Base-by-base conservation (phyloP, 1,140 invertebrate genomes). In the Drosophila saltans region DNA sequence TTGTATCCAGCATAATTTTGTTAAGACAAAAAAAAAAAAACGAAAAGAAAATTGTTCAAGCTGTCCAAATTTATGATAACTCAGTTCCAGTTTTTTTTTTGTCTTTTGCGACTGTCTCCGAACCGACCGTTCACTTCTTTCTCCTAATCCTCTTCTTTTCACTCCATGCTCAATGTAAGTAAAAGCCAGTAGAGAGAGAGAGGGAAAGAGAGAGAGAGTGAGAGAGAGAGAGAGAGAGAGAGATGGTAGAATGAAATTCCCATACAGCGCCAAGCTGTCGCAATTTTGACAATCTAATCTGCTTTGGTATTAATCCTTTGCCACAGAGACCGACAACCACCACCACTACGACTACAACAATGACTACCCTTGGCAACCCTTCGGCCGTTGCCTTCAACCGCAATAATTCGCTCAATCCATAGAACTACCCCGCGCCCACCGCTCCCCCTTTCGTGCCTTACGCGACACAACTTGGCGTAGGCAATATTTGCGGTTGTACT, bases 211-310 rank as follows among this genome's bases (percentile, higher is more conserved):
- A 66, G 56, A 24, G 2, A 4, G 28, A 52, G 43, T 3, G 4
- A 52, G 16, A 45, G 28, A 45, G 11, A 63, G 40, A 43, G 21
- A 10, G 39, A 41, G 33, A 62, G 65, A 10, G 48, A 48, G 52
- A 33, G 57, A 48, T 24, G 11, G n/a, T 60, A 41, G 16, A 21
- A 9, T n/a, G 33, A 52, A 36, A 65, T 74, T 69, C 45, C 66
- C 66, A 70, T 67, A 57, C 66, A 45, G 58, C 63, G 69, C 33
- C 78, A 78, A 82, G 79, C 79, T 81, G 79, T 81, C 79, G 79
- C 79, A 81, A 59, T 78, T 81, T 82, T 81, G 80, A 81, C 80
- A 81, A 81, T 81, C 80, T 81, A 81, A 81, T 81, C 80, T 81
- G 60, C 80, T 81, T 82, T 81, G 67, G 80, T 81, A 81, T 81